phyloP scores from a whole-genome alignment of 2,113 vertebrate species.

The Poecile atricapillus region DNA sequence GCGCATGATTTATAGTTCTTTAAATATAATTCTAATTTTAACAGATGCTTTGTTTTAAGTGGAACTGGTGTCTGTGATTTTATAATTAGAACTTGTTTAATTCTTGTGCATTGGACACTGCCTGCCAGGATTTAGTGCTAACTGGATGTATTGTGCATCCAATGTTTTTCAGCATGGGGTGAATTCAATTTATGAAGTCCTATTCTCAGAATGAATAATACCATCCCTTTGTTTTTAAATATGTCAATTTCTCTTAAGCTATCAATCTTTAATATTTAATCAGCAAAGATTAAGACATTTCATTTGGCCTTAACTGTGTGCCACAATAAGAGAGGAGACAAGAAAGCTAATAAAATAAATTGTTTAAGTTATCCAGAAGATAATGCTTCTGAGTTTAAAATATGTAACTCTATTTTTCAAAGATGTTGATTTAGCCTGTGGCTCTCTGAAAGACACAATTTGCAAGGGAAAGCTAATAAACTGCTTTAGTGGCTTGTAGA shows the following conservation, averaged over 20 bases:
- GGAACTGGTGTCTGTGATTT: background rate
- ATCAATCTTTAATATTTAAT: slow-evolving; percentile 59
- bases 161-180: background rate
- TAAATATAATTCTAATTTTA: background rate
- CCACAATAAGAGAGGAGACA: slow-evolving; percentile 32
- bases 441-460: background rate
- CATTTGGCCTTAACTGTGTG: slow-evolving; percentile 48
- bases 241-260: slow-evolving; percentile 32
- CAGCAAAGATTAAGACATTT: slow-evolving; percentile 50
- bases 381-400: background rate
- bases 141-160: background rate
- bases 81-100: background rate
- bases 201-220: slow-evolving; percentile 16
- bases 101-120: background rate
- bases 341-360: slow-evolving; percentile 36
- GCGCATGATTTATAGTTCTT: background rate
- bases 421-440: background rate
- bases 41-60: background rate
- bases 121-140: background rate
- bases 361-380: background rate
- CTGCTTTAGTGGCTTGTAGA: background rate
- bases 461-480: background rate
- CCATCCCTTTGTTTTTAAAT: slow-evolving; percentile 48
- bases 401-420: background rate
- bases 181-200: background rate